Evolutionary conservation across 2,113 vertebrate genomes (phyloP), one percentile per base, ranked within the genome.

Genomic region (Pseudopodoces humilis): DNA sequence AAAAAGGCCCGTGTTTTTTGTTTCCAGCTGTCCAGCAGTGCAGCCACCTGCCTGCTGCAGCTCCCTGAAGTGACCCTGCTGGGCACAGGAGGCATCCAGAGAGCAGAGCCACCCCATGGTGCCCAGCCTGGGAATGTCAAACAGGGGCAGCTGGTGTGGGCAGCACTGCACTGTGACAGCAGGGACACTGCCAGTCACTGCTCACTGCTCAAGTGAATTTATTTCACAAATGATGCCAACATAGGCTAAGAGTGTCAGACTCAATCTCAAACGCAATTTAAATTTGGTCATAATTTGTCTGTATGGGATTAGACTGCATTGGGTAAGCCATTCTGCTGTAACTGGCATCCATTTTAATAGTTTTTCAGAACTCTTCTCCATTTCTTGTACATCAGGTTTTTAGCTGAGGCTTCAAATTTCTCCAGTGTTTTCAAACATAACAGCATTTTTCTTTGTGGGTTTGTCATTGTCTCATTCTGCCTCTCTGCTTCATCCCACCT

Each of bases 121-220:
- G 84, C 30, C 2, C 55, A 64, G 46, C 24, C 37, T 14, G 43
- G 33, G 19, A 86, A 43, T 8, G 19, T 10, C 76, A 43, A 4
- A 53, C n/a, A 39, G 20, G 3, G 27, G 30, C 72, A 39, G n/a
- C 12, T 1, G 0, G 7, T 3, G 19, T 22, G 44, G 31, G 20
- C 7, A 7, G 49, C 22, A 8, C 6, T 2, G 4, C 64, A 14
- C 16, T 31, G 47, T 4, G 62, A 25, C 19, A 5, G 28, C 59
- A 14, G 3, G 50, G 64, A 30, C 37, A 11, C 67, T 39, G 41
- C 9, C 64, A 81, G 30, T 28, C 75, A 44, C 18, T 0, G 0
- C 39, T 13, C n/a, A 18, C 10, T 7, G 1, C 80, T 43, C 62
- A 5, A 5, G 7, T 2, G 31, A 41, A 56, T 67, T 87, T 75